Conservation (phyloP, 2,888 invertebrate genomes). For the Mythimna vitellina region DNA sequence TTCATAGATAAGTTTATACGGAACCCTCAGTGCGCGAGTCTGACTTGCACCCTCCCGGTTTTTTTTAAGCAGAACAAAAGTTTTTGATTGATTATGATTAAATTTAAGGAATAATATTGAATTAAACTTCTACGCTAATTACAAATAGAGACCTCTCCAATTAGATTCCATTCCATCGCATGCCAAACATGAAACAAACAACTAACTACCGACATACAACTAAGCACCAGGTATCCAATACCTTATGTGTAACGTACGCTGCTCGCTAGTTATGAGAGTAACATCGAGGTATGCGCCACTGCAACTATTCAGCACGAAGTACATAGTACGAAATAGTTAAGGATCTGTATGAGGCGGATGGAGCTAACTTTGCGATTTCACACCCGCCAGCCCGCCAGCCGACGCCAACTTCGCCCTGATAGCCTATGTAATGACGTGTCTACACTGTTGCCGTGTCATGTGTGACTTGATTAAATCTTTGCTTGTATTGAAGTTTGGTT, state of each 20-base stretch:
- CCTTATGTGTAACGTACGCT: constrained; percentile 24
- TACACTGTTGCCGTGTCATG: constrained; percentile 41
- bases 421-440: constrained; percentile 52
- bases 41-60: too few relatives aligned
- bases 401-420: constrained; percentile 67
- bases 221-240: constrained; percentile 26
- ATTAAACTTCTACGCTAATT: not conserved
- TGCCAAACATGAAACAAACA: constrained; percentile 1
- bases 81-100: not conserved
- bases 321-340: constrained; percentile 69
- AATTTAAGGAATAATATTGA: not conserved
- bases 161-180: not conserved
- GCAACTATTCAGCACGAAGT: constrained; percentile 61
- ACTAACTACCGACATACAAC: not conserved
- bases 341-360: constrained; percentile 71
- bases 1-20: too few relatives aligned
- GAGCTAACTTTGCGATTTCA: constrained; percentile 71
- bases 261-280: constrained; percentile 37
- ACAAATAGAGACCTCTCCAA: not conserved
- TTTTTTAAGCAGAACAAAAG: too few relatives aligned
- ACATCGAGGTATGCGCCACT: constrained; percentile 24
- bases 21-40: too few relatives aligned
- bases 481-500: constrained; percentile 38
- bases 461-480: constrained; percentile 53
- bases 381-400: constrained; percentile 67